phyloP scores from a whole-genome alignment of 2,888 invertebrate species.

The Buathra laborator region DNA sequence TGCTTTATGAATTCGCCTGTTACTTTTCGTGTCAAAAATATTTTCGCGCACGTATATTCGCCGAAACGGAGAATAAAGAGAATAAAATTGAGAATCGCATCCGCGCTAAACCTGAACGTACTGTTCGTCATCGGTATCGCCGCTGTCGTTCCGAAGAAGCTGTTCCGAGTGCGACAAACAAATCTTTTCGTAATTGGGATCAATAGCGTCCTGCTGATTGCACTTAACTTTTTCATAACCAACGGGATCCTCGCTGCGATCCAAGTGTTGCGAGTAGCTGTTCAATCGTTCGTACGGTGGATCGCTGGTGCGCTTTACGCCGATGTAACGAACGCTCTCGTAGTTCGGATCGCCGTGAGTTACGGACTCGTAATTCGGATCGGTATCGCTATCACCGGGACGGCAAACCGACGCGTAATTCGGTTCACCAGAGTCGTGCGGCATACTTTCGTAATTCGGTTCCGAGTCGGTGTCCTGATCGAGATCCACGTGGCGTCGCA shows the following conservation, averaged over 20 bases:
- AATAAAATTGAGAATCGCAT: neutral
- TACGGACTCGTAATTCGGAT: constrained; percentile 90
- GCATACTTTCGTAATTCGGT: constrained; percentile 93
- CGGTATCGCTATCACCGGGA: constrained; percentile 90
- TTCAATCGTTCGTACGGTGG: constrained; percentile 85
- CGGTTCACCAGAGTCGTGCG: constrained; percentile 86
- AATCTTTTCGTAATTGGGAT: constrained; percentile 76
- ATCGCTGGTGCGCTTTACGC: constrained; percentile 87
- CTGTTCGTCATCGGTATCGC: constrained; percentile 82
- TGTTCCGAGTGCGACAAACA: constrained; percentile 60
- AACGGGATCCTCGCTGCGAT: constrained; percentile 36
- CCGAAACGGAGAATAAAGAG: neutral
- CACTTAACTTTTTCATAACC: constrained; percentile 75
- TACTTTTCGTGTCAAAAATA: constrained; percentile 19
- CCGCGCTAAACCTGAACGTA: constrained; percentile 81
- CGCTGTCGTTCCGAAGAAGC: constrained; percentile 70
- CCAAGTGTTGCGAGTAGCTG: constrained; percentile 70
- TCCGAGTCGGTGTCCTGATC: constrained; percentile 87
- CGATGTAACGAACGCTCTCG: constrained; percentile 92
- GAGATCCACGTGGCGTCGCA: constrained; percentile 74
- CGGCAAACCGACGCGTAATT: constrained; percentile 87
- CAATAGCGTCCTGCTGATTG: constrained; percentile 59
- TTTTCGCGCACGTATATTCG: neutral
- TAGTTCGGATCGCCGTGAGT: constrained; percentile 92
- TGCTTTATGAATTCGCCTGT: constrained; percentile 3